Evolutionary conservation across 1,140 invertebrate species (phyloP).

Genomic region (Drosophila athabasca): DNA sequence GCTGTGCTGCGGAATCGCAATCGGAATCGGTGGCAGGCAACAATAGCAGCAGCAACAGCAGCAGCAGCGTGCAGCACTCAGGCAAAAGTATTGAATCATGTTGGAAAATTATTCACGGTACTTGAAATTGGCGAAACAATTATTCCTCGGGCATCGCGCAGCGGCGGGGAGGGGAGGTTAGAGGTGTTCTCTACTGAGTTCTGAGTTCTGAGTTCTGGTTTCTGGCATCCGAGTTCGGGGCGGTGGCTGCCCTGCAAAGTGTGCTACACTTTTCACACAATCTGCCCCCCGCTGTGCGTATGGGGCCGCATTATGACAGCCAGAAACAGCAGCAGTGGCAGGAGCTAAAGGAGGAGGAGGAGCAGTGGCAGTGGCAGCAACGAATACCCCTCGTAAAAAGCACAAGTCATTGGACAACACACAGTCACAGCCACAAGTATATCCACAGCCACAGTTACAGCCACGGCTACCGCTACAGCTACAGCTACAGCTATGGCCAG

Average conservation of each 20-base stretch:
- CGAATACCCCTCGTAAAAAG: conserved; percentile 53
- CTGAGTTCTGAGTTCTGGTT: neutral
- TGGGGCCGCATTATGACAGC: conserved; percentile 69
- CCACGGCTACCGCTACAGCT: conserved; percentile 21
- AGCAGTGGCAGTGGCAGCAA: too few relatives aligned
- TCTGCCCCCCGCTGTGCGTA: conserved; percentile 47
- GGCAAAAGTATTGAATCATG: conserved; percentile 79
- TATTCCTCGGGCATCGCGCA: conserved; percentile 44
- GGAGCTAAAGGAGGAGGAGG: neutral
- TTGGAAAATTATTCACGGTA: conserved; percentile 79
- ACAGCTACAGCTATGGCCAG: conserved; percentile 16
- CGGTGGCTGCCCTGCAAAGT: conserved; percentile 62
- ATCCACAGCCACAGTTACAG: conserved; percentile 1
- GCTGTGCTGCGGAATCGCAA: conserved; percentile 18
- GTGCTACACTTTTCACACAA: conserved; percentile 68
- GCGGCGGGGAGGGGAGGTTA: conserved; percentile 19
- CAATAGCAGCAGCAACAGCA: conserved; percentile 21
- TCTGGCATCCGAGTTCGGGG: conserved; percentile 18
- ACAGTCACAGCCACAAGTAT: conserved; percentile 19
- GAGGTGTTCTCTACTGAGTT: conserved; percentile 2
- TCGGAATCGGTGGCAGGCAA: too few relatives aligned
- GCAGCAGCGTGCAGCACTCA: conserved; percentile 44
- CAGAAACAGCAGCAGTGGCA: conserved; percentile 34
- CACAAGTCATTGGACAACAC: conserved; percentile 75
- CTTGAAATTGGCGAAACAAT: conserved; percentile 82